phyloP scores from a whole-genome alignment of 2,797 vertebrate species.

The Limosa lapponica region DNA sequence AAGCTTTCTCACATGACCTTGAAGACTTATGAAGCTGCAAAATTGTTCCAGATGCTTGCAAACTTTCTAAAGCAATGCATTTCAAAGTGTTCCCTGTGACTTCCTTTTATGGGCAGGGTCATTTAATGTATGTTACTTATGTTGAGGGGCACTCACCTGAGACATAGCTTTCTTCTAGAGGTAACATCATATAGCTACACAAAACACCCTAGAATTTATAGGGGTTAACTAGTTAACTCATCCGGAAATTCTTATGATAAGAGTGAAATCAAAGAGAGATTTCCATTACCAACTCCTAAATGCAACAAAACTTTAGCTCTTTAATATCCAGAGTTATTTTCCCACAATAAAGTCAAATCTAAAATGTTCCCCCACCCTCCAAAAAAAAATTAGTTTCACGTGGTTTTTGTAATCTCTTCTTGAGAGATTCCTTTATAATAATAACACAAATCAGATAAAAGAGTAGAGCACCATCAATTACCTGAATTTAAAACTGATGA shows the following conservation, averaged over 20 bases:
- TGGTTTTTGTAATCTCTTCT: background rate
- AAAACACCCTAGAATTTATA: background rate
- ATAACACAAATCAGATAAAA: background rate
- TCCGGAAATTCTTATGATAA: background rate
- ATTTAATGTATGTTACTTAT: background rate
- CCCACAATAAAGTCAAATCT: background rate
- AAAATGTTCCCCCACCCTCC: background rate
- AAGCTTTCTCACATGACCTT: constrained; percentile 28
- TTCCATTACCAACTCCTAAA: background rate
- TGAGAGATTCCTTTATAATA: background rate
- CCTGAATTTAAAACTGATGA: background rate
- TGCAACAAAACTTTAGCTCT: background rate
- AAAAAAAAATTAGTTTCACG: background rate
- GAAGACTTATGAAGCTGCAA: background rate
- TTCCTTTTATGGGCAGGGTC: background rate
- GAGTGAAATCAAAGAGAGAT: background rate
- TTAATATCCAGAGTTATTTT: background rate
- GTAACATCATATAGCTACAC: background rate
- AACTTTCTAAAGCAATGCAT: background rate
- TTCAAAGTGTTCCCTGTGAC: background rate
- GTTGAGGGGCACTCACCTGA: background rate
- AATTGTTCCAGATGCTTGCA: background rate
- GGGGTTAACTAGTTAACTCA: background rate
- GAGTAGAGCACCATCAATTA: background rate
- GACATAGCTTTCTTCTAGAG: background rate